Evolutionary conservation across 2,797 vertebrate species (phyloP), one percentile per base, ranked within the genome.

Genomic region (Otolemur crassicaudatus): DNA sequence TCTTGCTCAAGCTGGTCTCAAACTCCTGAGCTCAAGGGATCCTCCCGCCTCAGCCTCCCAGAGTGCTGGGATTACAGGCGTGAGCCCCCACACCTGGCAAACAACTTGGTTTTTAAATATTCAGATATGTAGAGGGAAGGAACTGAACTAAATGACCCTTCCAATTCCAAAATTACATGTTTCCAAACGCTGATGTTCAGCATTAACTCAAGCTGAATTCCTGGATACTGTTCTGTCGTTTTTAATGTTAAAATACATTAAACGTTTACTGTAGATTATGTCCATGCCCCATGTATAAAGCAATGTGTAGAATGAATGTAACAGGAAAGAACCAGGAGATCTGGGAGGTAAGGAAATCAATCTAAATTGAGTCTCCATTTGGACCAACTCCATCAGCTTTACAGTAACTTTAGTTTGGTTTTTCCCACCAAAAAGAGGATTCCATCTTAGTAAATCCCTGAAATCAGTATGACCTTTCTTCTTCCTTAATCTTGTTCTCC

Each of bases 131-230:
- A 95, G 60, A 72, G 27, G 73, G 89, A 91, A 96, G 43, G 43
- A 85, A 94, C 37, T 75, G 69, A 97, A 89, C 61, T 95, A 79
- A 82, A 96, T 88, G 80, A 86, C 11, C 49, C 76, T 91, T 91
- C 87, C 61, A 82, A n/a, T 77, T 88, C 61, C 85, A 91, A 91
- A 84, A 90, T 20, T 65, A 49, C 49, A 20, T 75, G 56, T 79
- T 95, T 91, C 69, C 58, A 75, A 46, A 20, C 80, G 53, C 56
- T 63, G 27, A 5, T 37, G 40, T 76, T 58, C n/a, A 70, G 23
- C 49, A 85, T 79, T 77, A 95, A 87, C 80, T 70, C 25, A 96
- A 90, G 81, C 46, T 77, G 53, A 92, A 82, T 27, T 87, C 34
- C 61, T 77, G 53, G 56, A 46, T 22, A 46, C 73, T 81, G 37